Evolutionary conservation across 2,888 invertebrate genomes (phyloP), one percentile per base, ranked within the genome.

Genomic region (Ochropacha duplaris): DNA sequence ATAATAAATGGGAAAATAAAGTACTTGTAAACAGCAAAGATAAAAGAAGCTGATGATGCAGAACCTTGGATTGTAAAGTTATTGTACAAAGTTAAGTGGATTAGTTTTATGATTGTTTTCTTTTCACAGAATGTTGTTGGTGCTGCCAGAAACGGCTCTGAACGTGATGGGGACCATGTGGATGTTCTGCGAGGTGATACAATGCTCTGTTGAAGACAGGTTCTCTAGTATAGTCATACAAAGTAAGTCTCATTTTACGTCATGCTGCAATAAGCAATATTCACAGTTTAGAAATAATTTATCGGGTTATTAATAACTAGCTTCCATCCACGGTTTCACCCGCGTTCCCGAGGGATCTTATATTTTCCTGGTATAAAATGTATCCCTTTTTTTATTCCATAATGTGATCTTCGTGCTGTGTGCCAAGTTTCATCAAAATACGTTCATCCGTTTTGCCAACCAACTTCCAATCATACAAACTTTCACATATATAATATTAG

Each of bases 151-250:
- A 87, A 93, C 96, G 19, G 94, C 94, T 4, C 95, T 97, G 92
- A 97, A 97, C 75, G 94, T 96, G 57, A 93, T 97, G 86, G 97
- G 97, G 8, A 96, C 97, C 4, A 94, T 96, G 86, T 97, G 97
- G 97, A 95, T 96, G 70, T 96, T 96, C 78, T 95, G 95, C 74
- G 94, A 95, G 66, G 85, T 94, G 26, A 94, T 96, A 55, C 89
- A 94, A 36, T 96, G 96, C 83, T 93, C 94, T 22, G 94, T 94
- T 60, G 94, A 94, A 54, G 95, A 95, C 76, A 93, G 94, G 67
- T 96, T 96, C 84, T 95, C 96, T 58, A 94, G 94, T 70, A 94
- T 95, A 62, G 95, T 96, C 22, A 95, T 96, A 71, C 95, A 96
- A 93, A 95, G 95, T 95, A 84, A 92, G 90, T 86, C 50, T 50